A percentile compares a stretch with the other conserved stretches of the same genome.
These are phyloP conservation scores for Callinectes sapidus DNA, from an alignment of 2,888 invertebrate genomes.

Conservation along the genomic window DNA sequence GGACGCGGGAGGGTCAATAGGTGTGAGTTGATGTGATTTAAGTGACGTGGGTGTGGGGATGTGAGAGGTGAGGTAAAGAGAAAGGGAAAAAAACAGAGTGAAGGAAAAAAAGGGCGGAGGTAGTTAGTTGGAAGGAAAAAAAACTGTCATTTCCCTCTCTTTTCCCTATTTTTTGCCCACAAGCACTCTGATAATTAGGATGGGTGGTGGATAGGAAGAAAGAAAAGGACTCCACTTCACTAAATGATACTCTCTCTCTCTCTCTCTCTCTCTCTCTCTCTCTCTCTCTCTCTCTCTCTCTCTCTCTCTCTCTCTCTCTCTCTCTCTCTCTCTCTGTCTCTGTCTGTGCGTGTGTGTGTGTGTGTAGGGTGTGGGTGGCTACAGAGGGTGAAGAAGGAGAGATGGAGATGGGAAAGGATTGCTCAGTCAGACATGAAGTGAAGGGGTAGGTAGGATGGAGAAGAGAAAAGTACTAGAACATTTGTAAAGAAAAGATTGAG, in stretches of 20 bases:
- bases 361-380: conserved; percentile 27
- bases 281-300: no score
- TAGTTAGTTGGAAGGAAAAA: neutral
- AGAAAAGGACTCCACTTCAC: neutral
- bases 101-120: neutral
- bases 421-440: no score
- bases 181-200: neutral
- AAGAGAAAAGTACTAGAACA: neutral
- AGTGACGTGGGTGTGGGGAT: neutral
- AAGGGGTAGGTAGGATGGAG: neutral
- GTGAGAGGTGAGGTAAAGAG: neutral
- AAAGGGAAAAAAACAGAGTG: conserved; percentile 6
- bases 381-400: neutral
- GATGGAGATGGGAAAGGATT: neutral
- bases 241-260: conserved; percentile 6
- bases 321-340: no score
- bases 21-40: neutral
- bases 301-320: no score
- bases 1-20: neutral
- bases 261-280: no score
- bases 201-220: neutral
- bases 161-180: neutral
- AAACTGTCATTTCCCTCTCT: neutral
- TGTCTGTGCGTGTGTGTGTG: conserved; percentile 47
- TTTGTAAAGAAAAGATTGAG: neutral